Percentiles rank a stretch among this genome's conserved stretches.
Conservation (phyloP, 2,888 invertebrate species). For the Agonopterix heracliana region DNA sequence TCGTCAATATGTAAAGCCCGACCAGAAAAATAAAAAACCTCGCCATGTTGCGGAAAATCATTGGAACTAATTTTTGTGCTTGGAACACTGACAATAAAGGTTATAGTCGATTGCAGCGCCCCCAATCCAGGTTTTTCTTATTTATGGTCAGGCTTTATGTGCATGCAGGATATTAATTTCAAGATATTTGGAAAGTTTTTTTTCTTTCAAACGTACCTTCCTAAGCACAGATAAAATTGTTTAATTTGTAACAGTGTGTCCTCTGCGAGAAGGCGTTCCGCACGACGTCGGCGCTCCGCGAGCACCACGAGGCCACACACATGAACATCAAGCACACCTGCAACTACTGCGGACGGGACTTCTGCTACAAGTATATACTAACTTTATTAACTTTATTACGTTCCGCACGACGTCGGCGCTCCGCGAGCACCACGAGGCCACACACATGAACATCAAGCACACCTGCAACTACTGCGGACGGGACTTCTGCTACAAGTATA, state of each 20-base stretch:
- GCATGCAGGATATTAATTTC: no score
- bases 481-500: slow-evolving; percentile 66
- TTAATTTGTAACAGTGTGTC: slow-evolving; percentile 36
- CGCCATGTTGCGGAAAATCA: no score
- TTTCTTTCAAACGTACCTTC: no score
- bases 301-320: slow-evolving; percentile 64
- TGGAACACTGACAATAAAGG: no score
- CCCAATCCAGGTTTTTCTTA: no score
- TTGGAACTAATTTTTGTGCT: no score
- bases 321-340: slow-evolving; percentile 70
- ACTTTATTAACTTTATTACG: neutral
- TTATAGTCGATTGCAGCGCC: no score
- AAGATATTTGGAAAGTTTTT: no score
- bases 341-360: slow-evolving; percentile 58
- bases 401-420: neutral
- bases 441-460: slow-evolving; percentile 70
- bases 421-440: slow-evolving; percentile 45
- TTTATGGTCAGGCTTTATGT: no score
- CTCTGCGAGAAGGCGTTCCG: slow-evolving; percentile 67
- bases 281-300: slow-evolving; percentile 60
- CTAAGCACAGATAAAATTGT: no score
- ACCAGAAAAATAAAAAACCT: no score
- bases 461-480: slow-evolving; percentile 60
- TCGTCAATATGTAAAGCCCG: no score
- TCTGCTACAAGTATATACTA: slow-evolving; percentile 58